Percentiles rank a stretch among this genome's conserved stretches.
These are phyloP conservation scores for Drosophila algonquin DNA, from an alignment of 2,888 invertebrate species.

Conservation along the genomic window DNA sequence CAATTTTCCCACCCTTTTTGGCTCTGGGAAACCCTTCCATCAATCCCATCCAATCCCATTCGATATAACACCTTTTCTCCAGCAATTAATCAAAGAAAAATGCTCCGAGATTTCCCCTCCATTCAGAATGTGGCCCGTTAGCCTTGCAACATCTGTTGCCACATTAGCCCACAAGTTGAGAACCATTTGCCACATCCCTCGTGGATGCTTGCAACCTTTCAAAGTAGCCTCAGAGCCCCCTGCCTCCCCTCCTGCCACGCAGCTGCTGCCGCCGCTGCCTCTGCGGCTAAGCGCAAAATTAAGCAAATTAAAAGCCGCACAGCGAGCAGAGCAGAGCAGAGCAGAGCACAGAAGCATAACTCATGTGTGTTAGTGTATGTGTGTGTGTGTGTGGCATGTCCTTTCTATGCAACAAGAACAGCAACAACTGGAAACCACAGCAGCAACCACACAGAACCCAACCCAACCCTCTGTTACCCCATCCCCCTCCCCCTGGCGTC, in stretches of 20 bases:
- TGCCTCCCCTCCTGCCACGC: no score
- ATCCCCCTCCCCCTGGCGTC: conserved; percentile 16
- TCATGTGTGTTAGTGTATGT: conserved; percentile 45
- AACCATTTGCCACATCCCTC: not conserved
- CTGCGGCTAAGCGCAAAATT: conserved; percentile 76
- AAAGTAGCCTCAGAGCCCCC: not conserved
- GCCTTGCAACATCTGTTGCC: conserved; percentile 64
- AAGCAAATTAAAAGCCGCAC: conserved; percentile 78
- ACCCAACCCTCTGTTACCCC: not conserved
- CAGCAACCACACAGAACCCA: conserved; percentile 18
- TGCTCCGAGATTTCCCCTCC: conserved; percentile 24
- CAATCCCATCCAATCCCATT: not conserved
- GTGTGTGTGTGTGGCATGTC: conserved; percentile 32
- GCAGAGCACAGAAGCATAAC: conserved; percentile 70
- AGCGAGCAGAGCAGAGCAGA: conserved; percentile 27
- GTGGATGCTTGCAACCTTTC: not conserved
- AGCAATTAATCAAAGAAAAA: conserved; percentile 59
- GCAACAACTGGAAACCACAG: conserved; percentile 50
- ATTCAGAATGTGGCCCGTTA: conserved; percentile 29
- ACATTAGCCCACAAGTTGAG: conserved; percentile 64
- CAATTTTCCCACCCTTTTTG: not conserved
- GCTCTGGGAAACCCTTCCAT: not conserved
- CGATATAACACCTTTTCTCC: conserved; percentile 7
- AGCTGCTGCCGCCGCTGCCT: conserved; percentile 20
- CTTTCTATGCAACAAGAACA: conserved; percentile 28